Evolutionary conservation across 2,113 vertebrate species (phyloP), one percentile per base, ranked within the genome.

Genomic region (Alosa alosa): DNA sequence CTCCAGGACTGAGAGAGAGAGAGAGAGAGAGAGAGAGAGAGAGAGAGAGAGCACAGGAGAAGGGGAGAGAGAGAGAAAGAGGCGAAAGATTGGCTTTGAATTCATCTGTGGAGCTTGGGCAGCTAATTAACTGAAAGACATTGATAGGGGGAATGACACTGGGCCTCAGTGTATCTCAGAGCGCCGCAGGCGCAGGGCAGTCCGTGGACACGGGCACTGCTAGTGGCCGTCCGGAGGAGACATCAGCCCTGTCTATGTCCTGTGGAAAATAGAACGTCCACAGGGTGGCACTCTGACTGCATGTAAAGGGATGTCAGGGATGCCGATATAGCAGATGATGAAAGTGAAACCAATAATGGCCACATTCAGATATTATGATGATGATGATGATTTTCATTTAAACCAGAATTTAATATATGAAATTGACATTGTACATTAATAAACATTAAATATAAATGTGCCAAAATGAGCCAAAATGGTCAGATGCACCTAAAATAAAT

Each of bases 41-140:
- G 9, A 78, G 13, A 78, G 25, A 68, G 2, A 68, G 25, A n/a
- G n/a, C n/a, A n/a, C n/a, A n/a, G n/a, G n/a, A n/a, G n/a, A n/a
- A n/a, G n/a, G n/a, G n/a, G n/a, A 39, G 31, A 41, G 47, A 72
- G 55, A 44, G 17, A 10, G 45, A 8, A 11, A 41, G 25, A 39
- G 31, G 20, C 15, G 18, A 57, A 52, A 52, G 9, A 72, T 78
- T 78, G 72, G 72, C 72, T 78, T 78, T 78, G 72, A 82, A 82
- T 46, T 22, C 82, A 49, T 82, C 87, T 25, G 18, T 64, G 86
- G 36, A 36, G 36, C 72, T 36, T 84, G 89, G 87, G 88, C 89
- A 89, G 90, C 87, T 92, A 93, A 93, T 94, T 92, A 92, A 89
- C 86, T 81, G 88, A 44, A 84, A 82, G n/a, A 85, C 75, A 83